Evolutionary conservation across 1,140 invertebrate species (phyloP).

Genomic region (Trichonephila clavata): DNA sequence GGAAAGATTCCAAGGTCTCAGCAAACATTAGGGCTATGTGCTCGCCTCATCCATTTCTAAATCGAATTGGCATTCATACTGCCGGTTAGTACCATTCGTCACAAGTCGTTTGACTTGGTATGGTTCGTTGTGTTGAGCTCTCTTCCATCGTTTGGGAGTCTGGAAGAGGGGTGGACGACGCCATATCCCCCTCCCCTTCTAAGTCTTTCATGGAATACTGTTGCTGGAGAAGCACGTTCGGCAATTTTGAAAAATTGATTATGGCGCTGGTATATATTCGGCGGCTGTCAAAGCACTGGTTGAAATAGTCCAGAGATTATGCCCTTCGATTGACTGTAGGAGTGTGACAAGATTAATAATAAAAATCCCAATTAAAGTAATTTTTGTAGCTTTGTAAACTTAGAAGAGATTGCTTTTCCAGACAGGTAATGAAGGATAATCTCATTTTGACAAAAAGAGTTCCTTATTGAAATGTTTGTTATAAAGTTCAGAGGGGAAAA

Average conservation of each 20-base stretch:
- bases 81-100: constrained; percentile 42
- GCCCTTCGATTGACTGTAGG: neutral
- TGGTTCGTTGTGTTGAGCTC: constrained; percentile 46
- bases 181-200: neutral
- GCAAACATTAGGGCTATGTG: constrained; percentile 31
- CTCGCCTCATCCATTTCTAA: constrained; percentile 52
- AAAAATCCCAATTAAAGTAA: constrained; percentile 5
- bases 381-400: neutral
- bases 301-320: constrained; percentile 16
- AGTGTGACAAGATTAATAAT: constrained; percentile 7
- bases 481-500: no score
- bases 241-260: constrained; percentile 56
- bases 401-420: neutral
- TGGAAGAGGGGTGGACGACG: neutral
- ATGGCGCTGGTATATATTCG: neutral
- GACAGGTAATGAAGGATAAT: no score
- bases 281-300: neutral
- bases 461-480: no score
- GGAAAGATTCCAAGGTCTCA: constrained; percentile 36
- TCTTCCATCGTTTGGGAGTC: constrained; percentile 13
- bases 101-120: constrained; percentile 70
- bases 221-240: constrained; percentile 38
- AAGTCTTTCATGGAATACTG: constrained; percentile 40
- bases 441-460: no score
- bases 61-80: constrained; percentile 70